phyloP scores from a whole-genome alignment of 2,113 vertebrate genomes.

The Dolichallabes microphthalmus region DNA sequence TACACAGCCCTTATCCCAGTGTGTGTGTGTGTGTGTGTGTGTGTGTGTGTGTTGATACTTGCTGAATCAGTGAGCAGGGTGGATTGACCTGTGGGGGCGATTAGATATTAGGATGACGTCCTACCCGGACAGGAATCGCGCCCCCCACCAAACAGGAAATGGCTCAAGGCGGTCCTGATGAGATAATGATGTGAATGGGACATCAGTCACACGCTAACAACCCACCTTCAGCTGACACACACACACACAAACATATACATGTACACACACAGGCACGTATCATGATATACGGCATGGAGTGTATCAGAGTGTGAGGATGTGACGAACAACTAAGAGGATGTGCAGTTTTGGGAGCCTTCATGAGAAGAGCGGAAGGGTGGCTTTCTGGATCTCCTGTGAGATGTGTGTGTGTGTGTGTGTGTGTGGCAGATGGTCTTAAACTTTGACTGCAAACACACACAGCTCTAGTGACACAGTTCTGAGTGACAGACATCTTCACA shows the following conservation, averaged over 20 bases:
- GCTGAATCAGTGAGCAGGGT: slow-evolving; percentile 20
- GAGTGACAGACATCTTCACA: slow-evolving; percentile 35
- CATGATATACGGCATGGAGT: neutral
- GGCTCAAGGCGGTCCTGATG: slow-evolving; percentile 11
- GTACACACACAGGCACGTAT: neutral
- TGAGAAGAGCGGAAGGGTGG: slow-evolving; percentile 14
- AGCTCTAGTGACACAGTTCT: slow-evolving; percentile 9
- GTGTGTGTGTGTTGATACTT: slow-evolving; percentile 14
- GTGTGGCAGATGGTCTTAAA: neutral
- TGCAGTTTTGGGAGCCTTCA: neutral
- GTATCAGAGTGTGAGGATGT: slow-evolving; percentile 20
- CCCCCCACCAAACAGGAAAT: slow-evolving; percentile 41
- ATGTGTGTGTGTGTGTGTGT: neutral
- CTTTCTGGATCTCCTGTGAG: neutral
- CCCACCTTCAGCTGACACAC: neutral
- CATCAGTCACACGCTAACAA: neutral
- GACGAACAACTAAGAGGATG: slow-evolving; percentile 9
- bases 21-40: slow-evolving; percentile 29
- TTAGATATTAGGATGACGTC: slow-evolving; percentile 25
- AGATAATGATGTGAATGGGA: slow-evolving; percentile 38
- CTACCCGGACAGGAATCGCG: slow-evolving; percentile 13
- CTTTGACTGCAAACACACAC: neutral
- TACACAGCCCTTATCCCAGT: slow-evolving; percentile 11
- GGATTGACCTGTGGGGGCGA: slow-evolving; percentile 14
- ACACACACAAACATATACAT: neutral